A percentile compares a stretch with the other conserved stretches of the same genome.
phyloP scores from a whole-genome alignment of 2,888 invertebrate genomes.

The Alloscopus bannaensis region DNA sequence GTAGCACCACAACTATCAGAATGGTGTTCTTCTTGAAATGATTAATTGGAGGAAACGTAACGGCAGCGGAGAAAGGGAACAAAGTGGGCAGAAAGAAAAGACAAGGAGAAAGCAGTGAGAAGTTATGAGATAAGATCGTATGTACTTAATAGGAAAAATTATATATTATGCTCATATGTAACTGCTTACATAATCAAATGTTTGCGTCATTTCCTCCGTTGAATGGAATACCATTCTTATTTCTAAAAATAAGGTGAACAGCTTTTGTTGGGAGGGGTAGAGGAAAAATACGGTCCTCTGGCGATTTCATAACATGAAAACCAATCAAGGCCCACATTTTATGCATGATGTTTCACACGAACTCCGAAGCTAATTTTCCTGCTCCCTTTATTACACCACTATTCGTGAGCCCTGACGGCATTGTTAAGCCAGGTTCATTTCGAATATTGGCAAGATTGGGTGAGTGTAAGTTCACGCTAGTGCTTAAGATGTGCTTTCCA shows the following conservation, averaged over 20 bases:
- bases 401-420: not conserved
- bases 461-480: too few relatives aligned
- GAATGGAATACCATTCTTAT: too few relatives aligned
- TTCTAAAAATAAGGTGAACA: too few relatives aligned
- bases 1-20: not conserved
- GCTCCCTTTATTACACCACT: not conserved
- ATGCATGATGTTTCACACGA: not conserved
- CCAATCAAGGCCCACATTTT: not conserved
- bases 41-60: conserved; percentile 53
- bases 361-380: not conserved
- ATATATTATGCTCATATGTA: too few relatives aligned
- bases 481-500: too few relatives aligned
- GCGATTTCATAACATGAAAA: conserved; percentile 13
- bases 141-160: too few relatives aligned
- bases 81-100: not conserved
- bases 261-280: conserved; percentile 39
- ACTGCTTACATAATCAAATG: too few relatives aligned
- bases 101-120: too few relatives aligned
- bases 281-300: conserved; percentile 7
- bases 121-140: too few relatives aligned
- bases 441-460: too few relatives aligned
- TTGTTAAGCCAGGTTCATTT: too few relatives aligned
- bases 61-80: not conserved
- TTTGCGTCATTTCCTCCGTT: too few relatives aligned
- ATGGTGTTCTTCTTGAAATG: conserved; percentile 24